Base-by-base conservation (phyloP, 2,888 invertebrate species). In the Diachrysia chrysitis region DNA sequence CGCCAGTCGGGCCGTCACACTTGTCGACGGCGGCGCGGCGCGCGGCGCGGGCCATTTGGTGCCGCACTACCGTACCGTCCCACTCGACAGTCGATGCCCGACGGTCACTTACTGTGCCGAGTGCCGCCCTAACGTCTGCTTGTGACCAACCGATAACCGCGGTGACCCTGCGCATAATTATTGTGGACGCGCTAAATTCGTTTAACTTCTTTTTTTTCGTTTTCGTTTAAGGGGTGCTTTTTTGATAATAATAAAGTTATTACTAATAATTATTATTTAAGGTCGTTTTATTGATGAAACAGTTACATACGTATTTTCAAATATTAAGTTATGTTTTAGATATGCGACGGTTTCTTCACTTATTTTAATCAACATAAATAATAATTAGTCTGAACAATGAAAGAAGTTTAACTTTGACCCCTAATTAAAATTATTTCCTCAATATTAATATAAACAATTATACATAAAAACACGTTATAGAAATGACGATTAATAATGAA, bases 101-200 rank as follows among this genome's bases (percentile, higher is more conserved):
- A 56, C 66, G 53, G 19, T 68, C 69, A 63, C 59, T 56, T 58
- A 66, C 72, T 68, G 76, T 5, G n/a, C 4, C 37, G 3, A 37
- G 16, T 42, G 14, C 67, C 79, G 74, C 79, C 79, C 70, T 66
- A 58, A 64, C 74, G 78, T 82, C 81, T 78, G 81, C 76, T 78
- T 71, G 78, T 83, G 78, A 69, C 71, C 60, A 75, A 58, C 69
- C 69, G 82, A 76, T 83, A 78, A 83, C 80, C 76, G 58, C 35
- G 48, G 35, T 66, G 73, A 73, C 69, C 73, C 68, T 66, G 67
- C 57, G 70, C 75, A 72, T 79, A 71, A 81, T 81, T 74, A 79
- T 77, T 79, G 68, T 69, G 57, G 57, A 48, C 60, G 71, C 70
- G 63, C 66, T 16, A 63, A 61, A 65, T 74, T 65, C 58, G 46